Base-by-base conservation (phyloP, 2,888 invertebrate species). In the Spisula subtruncata region DNA sequence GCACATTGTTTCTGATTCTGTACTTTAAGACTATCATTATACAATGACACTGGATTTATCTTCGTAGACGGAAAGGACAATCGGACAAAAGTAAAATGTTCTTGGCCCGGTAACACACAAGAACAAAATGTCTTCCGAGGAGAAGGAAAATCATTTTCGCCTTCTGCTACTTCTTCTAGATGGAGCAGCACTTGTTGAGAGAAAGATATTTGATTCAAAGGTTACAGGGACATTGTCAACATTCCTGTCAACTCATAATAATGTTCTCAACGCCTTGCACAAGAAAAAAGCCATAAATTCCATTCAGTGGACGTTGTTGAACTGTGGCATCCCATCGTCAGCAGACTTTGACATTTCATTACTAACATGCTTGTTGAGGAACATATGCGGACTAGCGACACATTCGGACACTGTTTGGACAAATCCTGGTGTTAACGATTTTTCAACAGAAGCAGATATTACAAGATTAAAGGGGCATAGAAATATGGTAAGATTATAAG, bases 321-420 rank as follows among this genome's bases (percentile, higher is more conserved):
- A 20, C 20, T n/a, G 60, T 20, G 18, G 25, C 20, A 60, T n/a
- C n/a, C 60, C 60, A n/a, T 60, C 60, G 6, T 60, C 60, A 14
- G n/a, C 6, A 4, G 60, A 81, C 51, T 51, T 81, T 25, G 81
- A 81, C 18, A n/a, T 81, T 8, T 51, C 81, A 25, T 81, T 81
- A 51, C 51, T 81, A 25, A 25, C 81, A 16, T 51, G 81, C 25
- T 51, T 81, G 16, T 46, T 81, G 25, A 48, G 51, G 25, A 20
- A 81, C 29, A 25, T 51, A 25, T 81, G 81, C n/a, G 81, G 81
- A n/a, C 46, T 81, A 29, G 25, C n/a, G 20, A 81, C 20, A 4
- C 25, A 8, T 12, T 48, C 4, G n/a, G 25, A 81, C n/a, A 25
- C 1, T 51, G 81, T 81, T 81, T 81, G 81, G 81, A 51, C 29